phyloP scores from a whole-genome alignment of 1,140 invertebrate genomes.

The Thereuonema tuberculata region DNA sequence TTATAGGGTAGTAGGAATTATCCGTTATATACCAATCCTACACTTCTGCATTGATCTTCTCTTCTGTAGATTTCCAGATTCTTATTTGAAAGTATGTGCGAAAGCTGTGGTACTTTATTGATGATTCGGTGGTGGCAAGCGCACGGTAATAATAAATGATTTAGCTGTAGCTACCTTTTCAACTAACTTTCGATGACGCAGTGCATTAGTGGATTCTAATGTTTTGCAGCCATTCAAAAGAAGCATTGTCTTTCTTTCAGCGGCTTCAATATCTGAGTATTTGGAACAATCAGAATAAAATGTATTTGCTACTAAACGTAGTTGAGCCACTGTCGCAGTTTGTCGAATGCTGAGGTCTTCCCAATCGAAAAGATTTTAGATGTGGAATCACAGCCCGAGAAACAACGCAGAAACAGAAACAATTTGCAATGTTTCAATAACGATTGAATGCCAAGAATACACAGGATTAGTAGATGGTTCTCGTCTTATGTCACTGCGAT shows the following conservation, averaged over 20 bases:
- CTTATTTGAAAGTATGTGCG: too few species aligned
- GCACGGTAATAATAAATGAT: not conserved
- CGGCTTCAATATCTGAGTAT: too few species aligned
- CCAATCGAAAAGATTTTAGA: too few species aligned
- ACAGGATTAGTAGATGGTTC: not conserved
- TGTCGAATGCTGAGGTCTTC: not conserved
- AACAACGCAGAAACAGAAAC: too few species aligned
- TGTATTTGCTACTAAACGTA: not conserved
- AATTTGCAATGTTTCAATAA: not conserved
- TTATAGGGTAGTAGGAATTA: too few species aligned
- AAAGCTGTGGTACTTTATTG: too few species aligned
- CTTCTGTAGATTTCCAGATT: too few species aligned
- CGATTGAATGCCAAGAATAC: not conserved
- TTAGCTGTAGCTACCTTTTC: not conserved
- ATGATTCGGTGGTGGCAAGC: too few species aligned
- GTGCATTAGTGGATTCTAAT: not conserved
- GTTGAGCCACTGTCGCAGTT: not conserved
- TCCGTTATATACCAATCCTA: too few species aligned
- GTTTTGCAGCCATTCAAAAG: not conserved
- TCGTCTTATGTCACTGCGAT: too few species aligned
- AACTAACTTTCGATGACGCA: not conserved
- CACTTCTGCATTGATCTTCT: too few species aligned
- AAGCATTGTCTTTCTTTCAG: not conserved
- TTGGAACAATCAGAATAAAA: not conserved
- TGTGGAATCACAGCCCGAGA: too few species aligned